These are phyloP conservation scores for Rhincodon typus DNA, from an alignment of 2,797 vertebrate genomes.

Conservation along the genomic window DNA sequence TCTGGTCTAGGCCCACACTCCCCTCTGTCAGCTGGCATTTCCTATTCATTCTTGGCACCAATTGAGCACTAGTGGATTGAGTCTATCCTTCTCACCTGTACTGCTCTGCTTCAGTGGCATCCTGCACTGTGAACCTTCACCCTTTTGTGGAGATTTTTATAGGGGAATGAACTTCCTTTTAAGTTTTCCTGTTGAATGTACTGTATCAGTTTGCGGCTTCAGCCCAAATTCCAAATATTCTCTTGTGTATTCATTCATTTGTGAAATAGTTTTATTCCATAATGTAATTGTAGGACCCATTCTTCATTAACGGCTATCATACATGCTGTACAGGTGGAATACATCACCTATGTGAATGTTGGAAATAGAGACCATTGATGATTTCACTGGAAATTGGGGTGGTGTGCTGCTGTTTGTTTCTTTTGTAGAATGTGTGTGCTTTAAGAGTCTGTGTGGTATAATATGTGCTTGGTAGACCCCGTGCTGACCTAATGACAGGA, in stretches of 20 bases:
- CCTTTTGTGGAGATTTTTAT: neutral
- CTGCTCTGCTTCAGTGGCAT: neutral
- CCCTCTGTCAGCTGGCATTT: neutral
- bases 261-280: neutral
- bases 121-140: neutral
- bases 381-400: too few relatives aligned
- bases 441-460: too few relatives aligned
- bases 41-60: neutral
- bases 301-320: neutral
- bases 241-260: neutral
- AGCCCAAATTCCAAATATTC: neutral
- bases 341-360: too few relatives aligned
- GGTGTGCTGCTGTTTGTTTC: too few relatives aligned
- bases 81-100: neutral
- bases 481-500: too few relatives aligned
- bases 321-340: neutral
- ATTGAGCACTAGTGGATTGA: neutral
- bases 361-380: too few relatives aligned
- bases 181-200: neutral
- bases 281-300: neutral
- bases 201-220: neutral
- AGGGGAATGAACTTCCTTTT: neutral
- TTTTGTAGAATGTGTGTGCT: too few relatives aligned
- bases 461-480: too few relatives aligned
- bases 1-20: neutral